Percentiles rank a stretch among this genome's conserved stretches.
Evolutionary conservation across 2,797 vertebrate genomes (phyloP).

Genomic region (Decapterus maruadsi): DNA sequence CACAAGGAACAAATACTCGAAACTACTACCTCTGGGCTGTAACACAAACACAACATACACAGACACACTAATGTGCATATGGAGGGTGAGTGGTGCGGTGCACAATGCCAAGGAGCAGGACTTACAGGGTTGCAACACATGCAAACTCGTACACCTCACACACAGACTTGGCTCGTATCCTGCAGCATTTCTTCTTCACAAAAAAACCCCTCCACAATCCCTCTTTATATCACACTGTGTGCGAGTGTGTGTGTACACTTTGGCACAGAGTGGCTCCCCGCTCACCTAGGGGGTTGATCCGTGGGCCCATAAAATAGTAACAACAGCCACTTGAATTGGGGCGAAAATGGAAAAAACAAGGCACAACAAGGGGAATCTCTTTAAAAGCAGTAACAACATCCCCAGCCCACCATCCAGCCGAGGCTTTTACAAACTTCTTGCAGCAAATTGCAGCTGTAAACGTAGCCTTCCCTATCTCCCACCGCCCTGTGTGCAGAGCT

Average conservation of each 20-base stretch:
- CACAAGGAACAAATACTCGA: no score
- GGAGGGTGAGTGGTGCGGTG: conserved; percentile 30
- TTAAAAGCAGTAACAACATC: conserved; percentile 39
- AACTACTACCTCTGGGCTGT: no score
- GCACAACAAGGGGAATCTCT: conserved; percentile 46
- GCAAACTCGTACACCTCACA: conserved; percentile 46
- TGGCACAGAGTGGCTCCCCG: conserved; percentile 50
- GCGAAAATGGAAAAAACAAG: conserved; percentile 66
- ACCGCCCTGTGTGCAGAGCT: conserved; percentile 43
- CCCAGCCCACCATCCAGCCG: conserved; percentile 17
- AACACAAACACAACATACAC: conserved; percentile 18
- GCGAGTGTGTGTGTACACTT: conserved; percentile 14
- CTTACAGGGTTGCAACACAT: conserved; percentile 17
- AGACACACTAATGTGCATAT: conserved; percentile 42
- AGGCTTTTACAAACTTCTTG: conserved; percentile 44
- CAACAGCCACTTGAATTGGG: conserved; percentile 60
- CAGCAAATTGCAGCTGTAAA: conserved; percentile 57
- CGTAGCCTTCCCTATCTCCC: conserved; percentile 19
- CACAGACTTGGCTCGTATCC: conserved; percentile 54
- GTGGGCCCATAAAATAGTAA: conserved; percentile 61
- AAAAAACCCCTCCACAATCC: conserved; percentile 30
- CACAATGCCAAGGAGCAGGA: conserved; percentile 42
- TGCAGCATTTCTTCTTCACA: conserved; percentile 38
- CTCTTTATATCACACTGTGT: conserved; percentile 25
- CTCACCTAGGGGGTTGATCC: conserved; percentile 60